Conservation (phyloP, 2,888 invertebrate genomes). For the Agriopis marginaria region DNA sequence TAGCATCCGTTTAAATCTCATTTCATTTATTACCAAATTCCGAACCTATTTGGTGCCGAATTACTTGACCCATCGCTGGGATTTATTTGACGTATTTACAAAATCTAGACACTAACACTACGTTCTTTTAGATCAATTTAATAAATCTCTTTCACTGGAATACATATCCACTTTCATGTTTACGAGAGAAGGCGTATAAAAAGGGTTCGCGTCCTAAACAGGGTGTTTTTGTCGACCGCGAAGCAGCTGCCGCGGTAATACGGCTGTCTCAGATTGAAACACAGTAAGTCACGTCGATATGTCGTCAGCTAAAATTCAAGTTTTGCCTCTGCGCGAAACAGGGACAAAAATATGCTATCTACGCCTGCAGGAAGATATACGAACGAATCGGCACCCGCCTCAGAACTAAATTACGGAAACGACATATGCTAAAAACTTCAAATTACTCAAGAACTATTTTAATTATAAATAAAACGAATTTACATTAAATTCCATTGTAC, state of each 20-base stretch:
- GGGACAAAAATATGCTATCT: no score
- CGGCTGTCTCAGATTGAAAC: not conserved
- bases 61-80: no score
- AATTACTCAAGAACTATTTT: no score
- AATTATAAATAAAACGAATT: no score
- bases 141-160: conserved; percentile 19
- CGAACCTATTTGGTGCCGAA: not conserved
- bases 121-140: conserved; percentile 16
- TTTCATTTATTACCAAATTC: not conserved
- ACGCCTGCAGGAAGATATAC: no score
- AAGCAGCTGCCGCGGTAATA: conserved; percentile 14
- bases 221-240: conserved; percentile 26
- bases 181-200: conserved; percentile 20
- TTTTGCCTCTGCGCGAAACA: no score
- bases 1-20: no score
- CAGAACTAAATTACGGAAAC: no score
- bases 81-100: not conserved
- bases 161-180: conserved; percentile 18
- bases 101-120: not conserved
- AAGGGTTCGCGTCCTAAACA: conserved; percentile 24
- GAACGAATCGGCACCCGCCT: no score
- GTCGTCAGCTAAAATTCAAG: no score
- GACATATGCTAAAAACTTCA: no score
- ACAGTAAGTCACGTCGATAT: not conserved
- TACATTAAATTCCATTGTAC: no score